Base-by-base conservation (phyloP, 1,140 invertebrate genomes). In the Mesaphorura yosii region DNA sequence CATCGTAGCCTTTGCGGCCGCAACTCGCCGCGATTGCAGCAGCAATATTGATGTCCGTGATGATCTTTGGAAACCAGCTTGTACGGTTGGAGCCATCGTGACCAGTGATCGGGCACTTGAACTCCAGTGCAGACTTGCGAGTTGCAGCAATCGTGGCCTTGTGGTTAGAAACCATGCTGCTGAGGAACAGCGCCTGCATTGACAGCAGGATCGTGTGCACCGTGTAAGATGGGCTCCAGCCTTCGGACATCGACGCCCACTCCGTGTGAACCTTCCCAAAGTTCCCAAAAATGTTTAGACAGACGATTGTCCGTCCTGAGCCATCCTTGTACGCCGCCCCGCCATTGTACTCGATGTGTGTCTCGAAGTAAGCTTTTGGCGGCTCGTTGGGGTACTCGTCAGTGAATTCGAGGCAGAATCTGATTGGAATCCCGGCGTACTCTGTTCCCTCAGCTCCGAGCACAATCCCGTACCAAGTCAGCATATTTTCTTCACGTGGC, bases 201-300 rank as follows among this genome's bases (percentile, higher is more conserved):
- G 51, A 53, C 4, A 53, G 6, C 10, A 53, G 29, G 26, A 53
- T 53, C 6, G 51, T 53, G 26, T 19, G 20, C n/a, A 53, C 51
- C 0, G 51, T 53, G 19, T 53, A 53, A 2, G 41, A 28, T 3
- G 51, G 51, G 1, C 28, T 27, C 51, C 51, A 53, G 19, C 51
- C 51, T 37, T 46, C 41, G 20, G 38, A 42, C 25, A 26, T n/a
- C 1, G 37, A 26, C 34, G 6, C 38, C 40, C 41, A 53, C 39
- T 53, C 51, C 2, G 26, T 45, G 17, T 45, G 40, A 20, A 31
- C 26, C 2, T 15, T 2, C 2, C 15, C 28, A 14, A 45, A 45
- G 23, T 53, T 53, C 17, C 51, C 51, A 19, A 53, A 53, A 29
- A 53, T 44, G 39, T 53, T 53, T 2, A 53, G 42, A 34, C 51